Conservation (phyloP, 2,797 vertebrate genomes). For the Neosilurus hyrtlii region DNA sequence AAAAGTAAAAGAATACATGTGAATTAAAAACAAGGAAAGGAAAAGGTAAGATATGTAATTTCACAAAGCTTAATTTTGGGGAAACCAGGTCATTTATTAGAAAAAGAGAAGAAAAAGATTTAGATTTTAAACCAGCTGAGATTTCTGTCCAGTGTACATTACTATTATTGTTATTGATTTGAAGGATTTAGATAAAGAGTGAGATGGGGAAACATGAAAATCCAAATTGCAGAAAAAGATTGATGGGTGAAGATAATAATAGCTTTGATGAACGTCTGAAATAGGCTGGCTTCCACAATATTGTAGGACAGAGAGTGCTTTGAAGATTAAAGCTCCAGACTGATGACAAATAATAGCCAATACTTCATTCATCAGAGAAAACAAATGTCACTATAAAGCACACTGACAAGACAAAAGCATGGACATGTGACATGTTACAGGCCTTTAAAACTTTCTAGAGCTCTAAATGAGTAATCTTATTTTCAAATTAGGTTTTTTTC, state of each 20-base stretch:
- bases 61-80: background rate
- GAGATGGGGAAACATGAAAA: slow-evolving; percentile 35
- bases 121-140: background rate
- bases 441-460: slow-evolving; percentile 35
- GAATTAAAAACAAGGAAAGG: slow-evolving; percentile 15
- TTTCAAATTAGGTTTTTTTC: too few relatives aligned
- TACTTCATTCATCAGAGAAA: slow-evolving; percentile 50
- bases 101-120: background rate
- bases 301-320: slow-evolving; percentile 53
- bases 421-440: slow-evolving; percentile 14
- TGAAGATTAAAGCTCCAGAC: slow-evolving; percentile 63
- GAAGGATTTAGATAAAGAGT: background rate
- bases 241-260: slow-evolving; percentile 41
- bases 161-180: background rate
- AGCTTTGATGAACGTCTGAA: slow-evolving; percentile 61
- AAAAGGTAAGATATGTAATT: background rate
- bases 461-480: too few relatives aligned
- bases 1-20: background rate
- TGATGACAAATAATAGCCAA: slow-evolving; percentile 53
- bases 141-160: background rate
- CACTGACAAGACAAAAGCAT: slow-evolving; percentile 33
- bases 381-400: slow-evolving; percentile 41
- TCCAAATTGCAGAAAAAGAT: slow-evolving; percentile 19
- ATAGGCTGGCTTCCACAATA: slow-evolving; percentile 48
- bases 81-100: background rate